Evolutionary conservation across 2,888 invertebrate species (phyloP), one percentile per base, ranked within the genome.

Genomic region (Diloba caeruleocephala): DNA sequence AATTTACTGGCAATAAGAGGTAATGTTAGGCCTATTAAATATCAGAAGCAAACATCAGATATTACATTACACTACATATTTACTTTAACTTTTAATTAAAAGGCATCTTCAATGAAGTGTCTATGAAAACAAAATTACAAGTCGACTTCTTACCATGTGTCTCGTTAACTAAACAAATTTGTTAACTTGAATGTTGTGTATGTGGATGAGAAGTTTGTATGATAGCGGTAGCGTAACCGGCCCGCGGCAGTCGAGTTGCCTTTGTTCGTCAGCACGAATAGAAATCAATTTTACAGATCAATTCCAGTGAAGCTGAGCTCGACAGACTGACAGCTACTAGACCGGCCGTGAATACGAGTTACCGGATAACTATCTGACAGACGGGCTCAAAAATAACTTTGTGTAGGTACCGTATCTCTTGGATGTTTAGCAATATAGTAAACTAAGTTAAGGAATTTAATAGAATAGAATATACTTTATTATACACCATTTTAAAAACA

Each of bases 281-380:
- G 75, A 82, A 88, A 88, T 86, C 84, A 86, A 88, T 87, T 87
- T 88, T 77, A 82, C 82, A 82, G 80, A 84, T 84, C 85, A 82
- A 83, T 83, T 79, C 69, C 73, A 61, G 55, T 59, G 70, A 69
- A 75, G 67, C 75, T 70, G 64, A 76, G 66, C 63, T 75, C 71
- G 71, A 73, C 74, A 70, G 71, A 53, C 67, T 71, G 85, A 76
- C 82, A 79, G 74, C 67, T 71, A 69, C 74, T 77, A 73, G 76
- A 73, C 78, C 74, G 70, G 71, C 81, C 79, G 78, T 81, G 82
- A 84, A 85, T 87, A 85, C 81, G 85, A 86, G 84, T 84, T 78
- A 69, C 76, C 78, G 69, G 76, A 82, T 82, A 76, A 71, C 71
- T 52, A 44, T 54, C 48, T 38, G 71, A 66, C 73, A 64, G 77